Base-by-base conservation (phyloP, 2,113 vertebrate genomes). In the Tragelaphus buxtoni region DNA sequence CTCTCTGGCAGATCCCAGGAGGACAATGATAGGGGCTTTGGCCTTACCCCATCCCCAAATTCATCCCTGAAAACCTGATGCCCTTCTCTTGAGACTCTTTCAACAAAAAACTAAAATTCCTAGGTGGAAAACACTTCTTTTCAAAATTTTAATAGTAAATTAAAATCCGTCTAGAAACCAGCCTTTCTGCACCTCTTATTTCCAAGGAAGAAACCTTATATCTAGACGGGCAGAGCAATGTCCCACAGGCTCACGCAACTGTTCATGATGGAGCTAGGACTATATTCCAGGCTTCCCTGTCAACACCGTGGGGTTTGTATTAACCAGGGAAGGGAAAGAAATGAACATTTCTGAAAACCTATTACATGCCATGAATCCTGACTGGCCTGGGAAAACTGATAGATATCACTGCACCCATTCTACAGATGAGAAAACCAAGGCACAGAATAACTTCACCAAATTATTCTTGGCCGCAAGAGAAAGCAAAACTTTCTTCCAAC, bases 401-500 rank as follows among this genome's bases (percentile, higher is more conserved):
- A 7, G n/a, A 22, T 42, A 7, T 53, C 49, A 10, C 1, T 39
- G 7, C 11, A 5, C 35, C 55, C 60, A 28, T 88, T 65, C 90
- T 58, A 79, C 58, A 84, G 69, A 49, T 18, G 74, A 65, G 55
- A 32, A 88, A 87, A 95, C 16, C 8, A n/a, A 96, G 42, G 39
- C 51, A 82, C 22, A 26, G 45, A 87, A 87, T 42, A 56, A 79
- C 11, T 16, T 53, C 51, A 45, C 39, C 39, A 39, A 58, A 8
- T 49, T 60, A 24, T 65, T 88, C 39, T 45, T 60, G 5, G 77
- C 18, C 28, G 22, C 39, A 9, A 18, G 32, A 87, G 28, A 82
- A 83, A 0, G 5, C 11, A 61, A 81, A 32, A n/a, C 14, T 17
- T 61, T 35, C 9, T 24, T n/a, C 42, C 42, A 42, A 16, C 30